These are phyloP conservation scores for Asbolus verrucosus DNA, from an alignment of 1,140 invertebrate genomes.

Conservation along the genomic window DNA sequence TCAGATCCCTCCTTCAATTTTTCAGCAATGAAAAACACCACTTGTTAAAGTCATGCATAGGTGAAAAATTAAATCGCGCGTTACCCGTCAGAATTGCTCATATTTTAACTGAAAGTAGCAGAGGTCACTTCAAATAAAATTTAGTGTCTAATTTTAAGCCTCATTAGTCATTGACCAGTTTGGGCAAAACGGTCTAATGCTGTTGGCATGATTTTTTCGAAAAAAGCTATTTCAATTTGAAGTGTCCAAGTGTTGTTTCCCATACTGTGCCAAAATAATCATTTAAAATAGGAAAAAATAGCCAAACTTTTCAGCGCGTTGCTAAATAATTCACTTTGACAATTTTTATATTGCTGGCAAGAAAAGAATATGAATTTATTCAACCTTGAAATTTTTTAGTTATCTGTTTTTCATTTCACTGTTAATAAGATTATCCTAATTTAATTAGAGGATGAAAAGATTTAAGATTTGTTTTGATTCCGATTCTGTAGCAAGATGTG, in stretches of 20 bases:
- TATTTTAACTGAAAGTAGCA: too few species aligned
- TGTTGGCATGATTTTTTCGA: conserved; percentile 27
- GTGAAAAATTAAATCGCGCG: too few species aligned
- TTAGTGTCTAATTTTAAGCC: conserved; percentile 12
- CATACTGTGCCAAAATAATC: conserved; percentile 44
- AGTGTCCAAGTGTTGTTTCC: conserved; percentile 26
- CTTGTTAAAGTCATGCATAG: too few species aligned
- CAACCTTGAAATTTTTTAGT: conserved; percentile 21
- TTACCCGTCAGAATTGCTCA: too few species aligned
- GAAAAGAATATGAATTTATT: conserved; percentile 29
- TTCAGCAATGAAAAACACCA: too few species aligned
- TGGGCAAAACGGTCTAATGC: conserved; percentile 14
- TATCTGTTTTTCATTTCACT: conserved; percentile 5
- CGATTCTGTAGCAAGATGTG: too few species aligned
- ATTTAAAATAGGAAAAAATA: conserved; percentile 40
- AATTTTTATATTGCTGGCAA: conserved; percentile 41
- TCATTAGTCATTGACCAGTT: conserved; percentile 21
- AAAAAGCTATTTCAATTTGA: conserved; percentile 18
- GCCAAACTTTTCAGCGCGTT: conserved; percentile 40
- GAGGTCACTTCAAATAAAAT: conserved; percentile 16
- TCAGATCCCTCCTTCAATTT: too few species aligned
- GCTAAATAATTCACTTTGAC: conserved; percentile 38
- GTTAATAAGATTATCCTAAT: not conserved
- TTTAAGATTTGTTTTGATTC: too few species aligned
- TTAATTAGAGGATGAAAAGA: not conserved